These are phyloP conservation scores for Bembecia ichneumoniformis DNA, from an alignment of 2,888 invertebrate genomes.

Conservation along the genomic window DNA sequence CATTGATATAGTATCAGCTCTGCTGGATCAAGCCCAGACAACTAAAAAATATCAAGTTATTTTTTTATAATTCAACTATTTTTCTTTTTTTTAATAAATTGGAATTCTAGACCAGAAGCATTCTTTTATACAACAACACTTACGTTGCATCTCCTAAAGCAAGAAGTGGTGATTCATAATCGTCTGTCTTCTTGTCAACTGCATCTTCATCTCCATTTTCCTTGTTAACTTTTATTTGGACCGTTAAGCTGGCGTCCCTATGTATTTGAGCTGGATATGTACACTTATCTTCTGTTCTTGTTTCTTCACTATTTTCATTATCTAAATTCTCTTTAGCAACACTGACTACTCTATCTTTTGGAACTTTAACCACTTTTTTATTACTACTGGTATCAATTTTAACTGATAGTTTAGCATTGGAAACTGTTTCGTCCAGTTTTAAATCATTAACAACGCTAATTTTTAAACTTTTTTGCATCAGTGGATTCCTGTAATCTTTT, in stretches of 20 bases:
- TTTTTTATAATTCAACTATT: no score
- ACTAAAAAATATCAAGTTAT: no score
- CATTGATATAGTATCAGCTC: no score
- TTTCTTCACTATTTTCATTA: slow-evolving; percentile 3
- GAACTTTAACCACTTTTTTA: slow-evolving; percentile 40
- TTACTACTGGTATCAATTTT: slow-evolving; percentile 40
- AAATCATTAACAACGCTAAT: slow-evolving; percentile 38
- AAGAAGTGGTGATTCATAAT: slow-evolving; percentile 57
- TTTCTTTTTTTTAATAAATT: no score
- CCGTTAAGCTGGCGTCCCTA: slow-evolving; percentile 10
- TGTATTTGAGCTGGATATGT: slow-evolving; percentile 6
- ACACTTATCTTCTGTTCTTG: not conserved
- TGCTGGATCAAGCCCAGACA: no score
- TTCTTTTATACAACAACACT: slow-evolving; percentile 19
- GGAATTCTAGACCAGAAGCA: not conserved
- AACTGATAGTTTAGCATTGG: slow-evolving; percentile 32
- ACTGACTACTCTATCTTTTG: slow-evolving; percentile 22
- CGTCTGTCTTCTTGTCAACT: slow-evolving; percentile 15
- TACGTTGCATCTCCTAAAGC: slow-evolving; percentile 44
- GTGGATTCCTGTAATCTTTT: slow-evolving; percentile 30
- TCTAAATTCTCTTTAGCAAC: slow-evolving; percentile 11
- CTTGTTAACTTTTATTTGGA: slow-evolving; percentile 16
- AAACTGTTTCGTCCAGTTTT: slow-evolving; percentile 17
- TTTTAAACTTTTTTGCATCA: slow-evolving; percentile 34
- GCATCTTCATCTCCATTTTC: slow-evolving; percentile 8